Evolutionary conservation across 2,797 vertebrate genomes (phyloP).

Genomic region (Adelosebastes latens): DNA sequence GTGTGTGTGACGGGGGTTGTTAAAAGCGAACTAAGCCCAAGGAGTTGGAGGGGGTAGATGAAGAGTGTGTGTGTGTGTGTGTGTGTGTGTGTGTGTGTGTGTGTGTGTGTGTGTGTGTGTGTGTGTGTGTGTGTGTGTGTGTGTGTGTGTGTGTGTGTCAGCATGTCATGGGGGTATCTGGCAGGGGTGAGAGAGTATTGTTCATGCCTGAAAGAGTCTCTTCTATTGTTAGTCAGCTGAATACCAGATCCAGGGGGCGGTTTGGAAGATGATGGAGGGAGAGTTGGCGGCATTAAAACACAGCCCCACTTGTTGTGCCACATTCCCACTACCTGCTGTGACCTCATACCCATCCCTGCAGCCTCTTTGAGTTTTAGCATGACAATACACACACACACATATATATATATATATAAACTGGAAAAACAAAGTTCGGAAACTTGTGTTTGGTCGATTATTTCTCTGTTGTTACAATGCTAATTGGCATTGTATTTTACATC

Average conservation of each 20-base stretch:
- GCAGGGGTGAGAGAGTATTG: conserved; percentile 54
- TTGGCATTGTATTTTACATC: too few relatives aligned
- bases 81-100: conserved; percentile 14
- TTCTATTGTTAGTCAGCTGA: conserved; percentile 69
- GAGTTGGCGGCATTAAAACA: conserved; percentile 53
- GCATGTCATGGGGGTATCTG: conserved; percentile 44
- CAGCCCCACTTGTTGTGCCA: conserved; percentile 59
- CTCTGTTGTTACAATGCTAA: too few relatives aligned
- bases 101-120: conserved; percentile 3
- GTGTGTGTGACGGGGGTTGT: background rate
- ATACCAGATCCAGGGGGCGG: conserved; percentile 49
- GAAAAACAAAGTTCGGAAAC: too few relatives aligned
- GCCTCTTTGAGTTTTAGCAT: conserved; percentile 3
- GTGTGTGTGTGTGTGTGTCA: conserved; percentile 8
- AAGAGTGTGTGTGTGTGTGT: conserved; percentile 9
- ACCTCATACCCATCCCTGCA: conserved; percentile 17
- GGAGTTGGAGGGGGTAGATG: conserved; percentile 16
- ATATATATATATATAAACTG: too few relatives aligned
- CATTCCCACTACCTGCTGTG: conserved; percentile 68
- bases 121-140: conserved; percentile 4
- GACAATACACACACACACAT: conserved; percentile 16
- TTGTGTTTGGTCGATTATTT: too few relatives aligned
- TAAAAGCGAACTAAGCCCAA: conserved; percentile 10
- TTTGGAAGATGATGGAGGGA: conserved; percentile 40
- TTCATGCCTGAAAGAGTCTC: conserved; percentile 64